Evolutionary conservation across 2,888 invertebrate genomes (phyloP).

Genomic region (Amphipyra berbera): DNA sequence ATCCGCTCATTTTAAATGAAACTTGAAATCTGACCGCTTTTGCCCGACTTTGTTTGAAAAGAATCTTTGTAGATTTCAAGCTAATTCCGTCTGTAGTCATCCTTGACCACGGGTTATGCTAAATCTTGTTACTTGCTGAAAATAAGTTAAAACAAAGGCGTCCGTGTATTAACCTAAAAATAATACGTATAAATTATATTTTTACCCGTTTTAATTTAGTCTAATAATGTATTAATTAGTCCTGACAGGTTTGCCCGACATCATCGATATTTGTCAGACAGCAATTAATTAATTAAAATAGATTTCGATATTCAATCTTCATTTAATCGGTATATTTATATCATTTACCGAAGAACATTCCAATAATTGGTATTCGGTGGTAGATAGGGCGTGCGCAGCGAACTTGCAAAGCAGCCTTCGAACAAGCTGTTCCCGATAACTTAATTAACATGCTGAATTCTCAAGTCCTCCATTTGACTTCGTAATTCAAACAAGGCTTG

Average conservation of each 20-base stretch:
- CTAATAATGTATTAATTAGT: too few species aligned
- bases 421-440: constrained; percentile 69
- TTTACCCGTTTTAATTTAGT: too few species aligned
- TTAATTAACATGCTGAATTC: constrained; percentile 76
- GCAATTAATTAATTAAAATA: background rate
- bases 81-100: constrained; percentile 53
- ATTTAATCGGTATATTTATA: constrained; percentile 27
- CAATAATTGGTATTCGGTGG: constrained; percentile 63
- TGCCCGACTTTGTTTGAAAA: constrained; percentile 26
- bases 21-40: constrained; percentile 42
- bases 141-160: constrained; percentile 21
- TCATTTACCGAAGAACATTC: constrained; percentile 37
- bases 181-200: too few species aligned
- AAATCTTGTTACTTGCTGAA: constrained; percentile 30
- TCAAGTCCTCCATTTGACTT: constrained; percentile 69
- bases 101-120: constrained; percentile 34
- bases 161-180: background rate
- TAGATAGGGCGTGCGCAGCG: constrained; percentile 52
- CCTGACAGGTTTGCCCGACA: too few species aligned
- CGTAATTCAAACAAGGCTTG: constrained; percentile 65
- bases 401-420: constrained; percentile 63
- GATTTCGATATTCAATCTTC: background rate
- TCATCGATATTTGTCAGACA: too few species aligned
- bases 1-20: constrained; percentile 31
- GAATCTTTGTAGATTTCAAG: constrained; percentile 46